Percentiles rank a stretch among this genome's conserved stretches.
Evolutionary conservation across 2,888 invertebrate genomes (phyloP).

Genomic region (Sinohyriopsis cumingii): DNA sequence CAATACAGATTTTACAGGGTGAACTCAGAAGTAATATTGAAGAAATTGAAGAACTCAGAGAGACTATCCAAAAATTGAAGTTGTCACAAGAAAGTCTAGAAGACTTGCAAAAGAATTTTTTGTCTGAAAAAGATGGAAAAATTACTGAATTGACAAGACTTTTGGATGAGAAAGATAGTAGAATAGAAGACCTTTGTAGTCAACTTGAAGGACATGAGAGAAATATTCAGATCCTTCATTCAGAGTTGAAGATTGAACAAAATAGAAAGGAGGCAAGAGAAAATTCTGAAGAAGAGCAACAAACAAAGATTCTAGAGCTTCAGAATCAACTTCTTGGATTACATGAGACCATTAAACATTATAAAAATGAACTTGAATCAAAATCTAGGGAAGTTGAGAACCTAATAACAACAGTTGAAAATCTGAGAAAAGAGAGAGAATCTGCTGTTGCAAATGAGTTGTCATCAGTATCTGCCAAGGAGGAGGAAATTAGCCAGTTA

Average conservation of each 20-base stretch:
- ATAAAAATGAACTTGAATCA: conserved; percentile 5
- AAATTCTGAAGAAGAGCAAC: too few relatives aligned
- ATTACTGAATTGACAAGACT: too few relatives aligned
- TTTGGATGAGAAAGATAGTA: too few relatives aligned
- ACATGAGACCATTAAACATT: conserved; percentile 9
- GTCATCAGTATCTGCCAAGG: conserved; percentile 2
- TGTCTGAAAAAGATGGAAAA: too few relatives aligned
- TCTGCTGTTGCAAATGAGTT: neutral
- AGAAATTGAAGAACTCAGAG: neutral
- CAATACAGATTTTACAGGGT: conserved; percentile 34
- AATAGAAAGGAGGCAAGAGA: too few relatives aligned
- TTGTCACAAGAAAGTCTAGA: neutral
- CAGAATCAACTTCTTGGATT: neutral
- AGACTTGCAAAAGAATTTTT: too few relatives aligned
- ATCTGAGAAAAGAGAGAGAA: conserved; percentile 15
- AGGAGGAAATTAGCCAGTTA: neutral
- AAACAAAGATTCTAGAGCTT: too few relatives aligned
- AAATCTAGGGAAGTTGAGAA: conserved; percentile 14
- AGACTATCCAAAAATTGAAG: conserved; percentile 5
- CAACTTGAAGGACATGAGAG: too few relatives aligned
- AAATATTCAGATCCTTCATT: too few relatives aligned
- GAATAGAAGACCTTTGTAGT: too few relatives aligned
- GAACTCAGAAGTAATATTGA: conserved; percentile 30
- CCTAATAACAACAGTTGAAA: conserved; percentile 16
- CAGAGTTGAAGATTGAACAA: too few relatives aligned